A percentile compares a stretch with the other conserved stretches of the same genome.
phyloP scores from a whole-genome alignment of 1,140 invertebrate genomes.

The Drosophila equinoxialis region DNA sequence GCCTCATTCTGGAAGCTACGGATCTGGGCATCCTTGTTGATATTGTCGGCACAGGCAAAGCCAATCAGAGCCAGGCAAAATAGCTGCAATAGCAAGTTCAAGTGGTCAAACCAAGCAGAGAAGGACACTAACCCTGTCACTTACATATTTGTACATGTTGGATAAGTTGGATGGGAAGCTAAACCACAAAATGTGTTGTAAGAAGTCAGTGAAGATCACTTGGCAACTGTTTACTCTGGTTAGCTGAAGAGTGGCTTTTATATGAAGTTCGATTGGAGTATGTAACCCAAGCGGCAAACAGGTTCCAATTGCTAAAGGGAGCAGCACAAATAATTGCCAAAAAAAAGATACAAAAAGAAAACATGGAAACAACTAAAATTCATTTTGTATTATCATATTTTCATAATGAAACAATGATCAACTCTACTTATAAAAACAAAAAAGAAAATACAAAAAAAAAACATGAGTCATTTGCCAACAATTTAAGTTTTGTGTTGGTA shows the following conservation, averaged over 20 bases:
- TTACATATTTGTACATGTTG: constrained; percentile 79
- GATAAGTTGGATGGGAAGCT: constrained; percentile 1
- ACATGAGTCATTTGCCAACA: constrained; percentile 78
- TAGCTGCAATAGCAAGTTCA: constrained; percentile 38
- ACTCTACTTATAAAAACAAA: constrained; percentile 40
- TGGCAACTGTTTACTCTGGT: constrained; percentile 73
- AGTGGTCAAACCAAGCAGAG: not conserved
- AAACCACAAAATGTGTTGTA: constrained; percentile 30
- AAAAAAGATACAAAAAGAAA: constrained; percentile 23
- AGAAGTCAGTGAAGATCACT: constrained; percentile 48
- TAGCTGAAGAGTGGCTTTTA: constrained; percentile 66
- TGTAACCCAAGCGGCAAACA: constrained; percentile 46
- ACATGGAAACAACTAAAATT: constrained; percentile 15
- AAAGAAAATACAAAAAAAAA: constrained; percentile 38
- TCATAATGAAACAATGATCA: constrained; percentile 65
- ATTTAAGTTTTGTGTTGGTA: constrained; percentile 72
- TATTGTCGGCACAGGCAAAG: constrained; percentile 70
- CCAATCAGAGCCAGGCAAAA: constrained; percentile 68
- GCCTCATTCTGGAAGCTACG: constrained; percentile 78
- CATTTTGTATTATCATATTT: constrained; percentile 55
- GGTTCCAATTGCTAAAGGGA: constrained; percentile 54
- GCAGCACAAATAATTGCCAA: constrained; percentile 70
- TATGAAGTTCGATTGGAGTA: constrained; percentile 46
- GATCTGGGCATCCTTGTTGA: constrained; percentile 81
- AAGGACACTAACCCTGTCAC: constrained; percentile 16